Evolutionary conservation across 2,888 invertebrate species (phyloP).

Genomic region (Polia nebulosa): DNA sequence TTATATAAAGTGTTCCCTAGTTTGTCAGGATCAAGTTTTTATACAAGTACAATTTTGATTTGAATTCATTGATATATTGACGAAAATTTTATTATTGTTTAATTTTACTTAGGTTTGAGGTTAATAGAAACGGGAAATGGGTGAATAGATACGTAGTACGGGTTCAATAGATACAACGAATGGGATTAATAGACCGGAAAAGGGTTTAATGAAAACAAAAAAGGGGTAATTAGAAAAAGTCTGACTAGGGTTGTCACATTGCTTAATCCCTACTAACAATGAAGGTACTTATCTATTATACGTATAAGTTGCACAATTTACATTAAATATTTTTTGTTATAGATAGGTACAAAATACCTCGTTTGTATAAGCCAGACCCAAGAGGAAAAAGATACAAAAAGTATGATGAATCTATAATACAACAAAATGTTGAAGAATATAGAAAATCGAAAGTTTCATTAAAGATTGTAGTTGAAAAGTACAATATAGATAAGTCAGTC

Average conservation of each 20-base stretch:
- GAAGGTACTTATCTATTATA: neutral
- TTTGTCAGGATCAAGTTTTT: conserved; percentile 8
- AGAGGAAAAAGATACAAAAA: conserved; percentile 21
- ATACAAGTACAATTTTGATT: conserved; percentile 20
- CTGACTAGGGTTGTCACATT: conserved; percentile 3
- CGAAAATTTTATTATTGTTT: conserved; percentile 3
- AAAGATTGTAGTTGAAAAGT: conserved; percentile 18
- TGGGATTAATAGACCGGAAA: conserved; percentile 16
- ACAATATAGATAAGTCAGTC: conserved; percentile 13
- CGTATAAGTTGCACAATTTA: conserved; percentile 1
- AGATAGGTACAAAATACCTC: conserved; percentile 18
- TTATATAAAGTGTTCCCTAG: neutral
- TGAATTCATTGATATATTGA: conserved; percentile 5
- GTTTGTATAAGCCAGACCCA: conserved; percentile 7
- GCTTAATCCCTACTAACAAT: conserved; percentile 6
- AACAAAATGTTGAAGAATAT: conserved; percentile 17
- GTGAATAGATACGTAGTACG: conserved; percentile 13
- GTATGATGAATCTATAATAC: conserved; percentile 20
- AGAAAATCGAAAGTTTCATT: conserved; percentile 20
- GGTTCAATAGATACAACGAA: conserved; percentile 15
- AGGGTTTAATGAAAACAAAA: conserved; percentile 19
- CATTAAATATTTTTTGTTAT: conserved; percentile 3
- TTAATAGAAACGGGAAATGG: conserved; percentile 17
- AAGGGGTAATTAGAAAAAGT: conserved; percentile 20
- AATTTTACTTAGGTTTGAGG: conserved; percentile 17